Conservation (phyloP, 1,140 invertebrate genomes). For the Trypoxylus dichotomus region DNA sequence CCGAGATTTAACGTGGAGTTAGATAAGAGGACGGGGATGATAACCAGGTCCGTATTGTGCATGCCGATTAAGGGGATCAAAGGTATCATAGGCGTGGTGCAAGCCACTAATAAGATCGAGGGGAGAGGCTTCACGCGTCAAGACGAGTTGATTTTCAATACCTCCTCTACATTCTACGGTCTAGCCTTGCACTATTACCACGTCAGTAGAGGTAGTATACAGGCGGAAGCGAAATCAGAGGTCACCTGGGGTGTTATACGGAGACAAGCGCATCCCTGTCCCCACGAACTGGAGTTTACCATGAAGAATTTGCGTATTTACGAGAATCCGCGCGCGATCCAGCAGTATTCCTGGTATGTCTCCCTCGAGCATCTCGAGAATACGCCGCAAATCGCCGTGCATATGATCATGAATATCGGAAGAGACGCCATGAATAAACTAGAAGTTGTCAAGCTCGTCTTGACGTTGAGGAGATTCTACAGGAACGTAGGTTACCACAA, state of each 20-base stretch:
- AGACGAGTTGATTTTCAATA: conserved; percentile 31
- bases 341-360: conserved; percentile 57
- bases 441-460: conserved; percentile 48
- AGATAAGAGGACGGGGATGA: conserved; percentile 53
- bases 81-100: conserved; percentile 56
- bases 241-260: conserved; percentile 32
- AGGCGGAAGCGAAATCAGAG: neutral
- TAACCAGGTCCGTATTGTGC: conserved; percentile 54
- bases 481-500: conserved; percentile 57
- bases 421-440: conserved; percentile 50
- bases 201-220: neutral
- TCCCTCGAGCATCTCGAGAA: conserved; percentile 51
- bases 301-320: conserved; percentile 10
- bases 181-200: conserved; percentile 24
- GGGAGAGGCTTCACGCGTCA: conserved; percentile 38
- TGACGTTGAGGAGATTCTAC: conserved; percentile 55
- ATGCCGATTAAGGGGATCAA: conserved; percentile 55
- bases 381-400: conserved; percentile 53
- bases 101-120: conserved; percentile 55
- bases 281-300: conserved; percentile 15
- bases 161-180: conserved; percentile 12
- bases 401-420: conserved; percentile 55
- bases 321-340: conserved; percentile 51
- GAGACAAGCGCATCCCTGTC: conserved; percentile 37
- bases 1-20: conserved; percentile 52